Base-by-base conservation (phyloP, 2,113 vertebrate species). In the Eupsittula cactorum region DNA sequence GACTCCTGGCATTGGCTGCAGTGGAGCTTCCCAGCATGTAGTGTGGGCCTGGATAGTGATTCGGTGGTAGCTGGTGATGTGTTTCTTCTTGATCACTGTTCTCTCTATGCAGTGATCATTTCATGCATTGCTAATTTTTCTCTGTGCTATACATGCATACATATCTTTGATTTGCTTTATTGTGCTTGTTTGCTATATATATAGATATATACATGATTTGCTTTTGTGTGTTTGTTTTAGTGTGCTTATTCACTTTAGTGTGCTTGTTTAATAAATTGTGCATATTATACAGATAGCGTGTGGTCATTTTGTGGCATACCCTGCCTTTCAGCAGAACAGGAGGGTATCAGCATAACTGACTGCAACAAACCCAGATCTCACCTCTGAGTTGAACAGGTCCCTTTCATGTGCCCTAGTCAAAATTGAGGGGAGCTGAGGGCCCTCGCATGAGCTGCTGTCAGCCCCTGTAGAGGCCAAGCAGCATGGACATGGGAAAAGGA, bases 391-490 rank as follows among this genome's bases (percentile, higher is more conserved):
- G 65, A 25, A 21, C 0, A 1, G 13, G 16, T 46, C 4, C 41
- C 28, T n/a, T 77, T 71, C 46, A 13, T 2, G 13, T 27, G 13
- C 9, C 20, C 29, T 6, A 15, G 20, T 13, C 17, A 21, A 27
- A 25, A 24, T 49, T 50, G 31, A 23, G 8, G 25, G 57, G 49
- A 70, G 23, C 9, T 4, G 1, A 70, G 29, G 21, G 10, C 13
- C 7, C n/a, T 27, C 0, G 0, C 6, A 14, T 27, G 13, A 11
- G 16, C 53, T 64, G 31, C 23, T 17, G 3, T 46, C 53, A 59
- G 31, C 27, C n/a, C 50, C 20, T 4, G 0, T 23, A 29, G 18
- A 41, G 33, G 10, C 10, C 25, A 46, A 6, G 10, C 41, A 29
- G 14, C 25, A 27, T 5, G 19, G 50, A 28, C 29, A 20, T 1